Evolutionary conservation across 1,140 invertebrate species (phyloP), one percentile per base, ranked within the genome.

Genomic region (Hermetia illucens): DNA sequence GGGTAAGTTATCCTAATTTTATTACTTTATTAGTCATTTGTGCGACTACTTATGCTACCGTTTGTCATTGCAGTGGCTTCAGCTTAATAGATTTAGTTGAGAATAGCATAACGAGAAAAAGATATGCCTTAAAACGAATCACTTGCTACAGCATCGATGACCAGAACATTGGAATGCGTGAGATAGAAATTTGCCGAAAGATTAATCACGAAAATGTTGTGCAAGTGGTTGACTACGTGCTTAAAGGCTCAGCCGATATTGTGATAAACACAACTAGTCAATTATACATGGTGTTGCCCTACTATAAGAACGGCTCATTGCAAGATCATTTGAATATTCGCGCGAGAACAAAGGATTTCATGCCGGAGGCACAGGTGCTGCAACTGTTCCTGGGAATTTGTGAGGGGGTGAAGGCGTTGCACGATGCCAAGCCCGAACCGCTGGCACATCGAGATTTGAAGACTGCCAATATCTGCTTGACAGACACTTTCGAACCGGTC

Each of bases 381-480:
- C 64, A 70, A 44, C 69, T 85, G 39, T 87, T 90, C 57, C 48
- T 69, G 40, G 74, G 74, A 37, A 75, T 88, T 37, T 85, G 82
- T 53, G 72, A 84, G 50, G 83, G 75, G 4, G 62, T 88, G 0
- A 74, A 73, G 58, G 74, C 72, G 36, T 73, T 90, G 52, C 85
- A 90, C 58, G 71, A 77, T 47, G 64, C 70, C 20, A 72, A 74
- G 51, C 82, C 82, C 15, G 66, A 77, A 37, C 73, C 82, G 17
- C 66, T 85, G 46, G 82, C 83, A 36, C 84, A 89, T 53, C 69
- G 85, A 52, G 85, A 91, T 65, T 55, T 90, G 24, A 90, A 91
- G 62, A 83, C 84, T 38, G 78, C 75, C 20, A 90, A 90, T 65
- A 72, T 90, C 46, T 69, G 87, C 46, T 59, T 90, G 17, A 72